Base-by-base conservation (phyloP, 2,888 invertebrate species). In the Noctuana brunneofusca region DNA sequence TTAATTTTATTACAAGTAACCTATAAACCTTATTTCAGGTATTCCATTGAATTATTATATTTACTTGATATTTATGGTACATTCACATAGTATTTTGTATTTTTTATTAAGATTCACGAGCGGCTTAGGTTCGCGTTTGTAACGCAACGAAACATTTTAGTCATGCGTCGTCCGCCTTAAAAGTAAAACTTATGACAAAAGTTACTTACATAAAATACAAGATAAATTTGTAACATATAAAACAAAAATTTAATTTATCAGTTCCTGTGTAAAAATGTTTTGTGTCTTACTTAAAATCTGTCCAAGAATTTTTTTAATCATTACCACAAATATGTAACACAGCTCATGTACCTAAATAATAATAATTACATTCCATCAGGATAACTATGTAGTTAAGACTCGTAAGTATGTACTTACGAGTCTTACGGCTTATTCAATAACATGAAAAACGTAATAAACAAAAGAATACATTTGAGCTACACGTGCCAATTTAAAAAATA, bases 81-180 rank as follows among this genome's bases (percentile, higher is more conserved):
- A 38, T 32, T 70, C 57, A 43, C 8, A 8, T 43, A 43, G 2
- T 65, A 64, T 70, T 67, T 70, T 62, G 70, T 68, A 69, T 60
- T 60, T 68, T 68, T 59, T 58, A 55, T 63, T 58, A 64, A 63
- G 66, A 70, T 72, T 66, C 72, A 64, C 64, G 66, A 67, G 30
- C 11, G 30, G 11, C 11, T 8, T 80, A 78, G 78, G 80, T 75
- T 64, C 67, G 84, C 87, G 86, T 88, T 88, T 81, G 69, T 66
- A 87, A 87, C 86, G 87, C 85, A 12, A 73, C 63, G 67, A 68
- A 67, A 76, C 71, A 72, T 73, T 75, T 84, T 85, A 87, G 84
- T 86, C 86, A 81, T 41, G 24, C 54, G 3, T 54, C 16, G 5
- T 5, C 3, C n/a, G n/a, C n/a, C n/a, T n/a, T n/a, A n/a, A n/a